Conservation (phyloP, 2,113 vertebrate species). For the Butorides virescens region DNA sequence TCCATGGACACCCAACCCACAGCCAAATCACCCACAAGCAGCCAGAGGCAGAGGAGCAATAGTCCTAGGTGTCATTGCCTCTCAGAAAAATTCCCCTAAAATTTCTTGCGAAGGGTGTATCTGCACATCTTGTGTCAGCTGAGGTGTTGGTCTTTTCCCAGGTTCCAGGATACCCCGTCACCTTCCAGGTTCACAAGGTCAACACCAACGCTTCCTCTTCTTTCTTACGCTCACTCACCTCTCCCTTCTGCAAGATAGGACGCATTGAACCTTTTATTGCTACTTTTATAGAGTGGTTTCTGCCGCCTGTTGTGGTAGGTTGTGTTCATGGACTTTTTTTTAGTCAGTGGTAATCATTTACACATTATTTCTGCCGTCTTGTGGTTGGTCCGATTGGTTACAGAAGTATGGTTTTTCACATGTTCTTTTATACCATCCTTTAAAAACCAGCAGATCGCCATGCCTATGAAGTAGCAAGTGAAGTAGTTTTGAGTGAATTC, state of each 20-base stretch:
- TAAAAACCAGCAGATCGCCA: neutral
- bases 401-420: accelerated
- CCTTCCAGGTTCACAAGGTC: neutral
- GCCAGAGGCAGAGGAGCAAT: accelerated
- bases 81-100: neutral
- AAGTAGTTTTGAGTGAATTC: neutral
- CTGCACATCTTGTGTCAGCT: neutral
- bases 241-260: neutral
- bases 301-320: neutral
- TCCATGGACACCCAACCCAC: neutral
- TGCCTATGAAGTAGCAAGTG: neutral
- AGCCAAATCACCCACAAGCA: neutral
- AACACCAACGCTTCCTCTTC: accelerated
- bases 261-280: accelerated
- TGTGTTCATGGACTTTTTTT: neutral
- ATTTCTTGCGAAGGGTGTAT: neutral
- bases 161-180: neutral
- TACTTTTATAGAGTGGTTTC: neutral
- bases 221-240: neutral
- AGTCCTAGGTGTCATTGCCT: neutral
- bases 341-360: neutral
- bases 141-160: neutral
- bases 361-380: neutral
- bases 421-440: neutral
- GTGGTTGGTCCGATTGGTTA: neutral